Base-by-base conservation (phyloP, 2,113 vertebrate species). In the Syngnathus scovelli region DNA sequence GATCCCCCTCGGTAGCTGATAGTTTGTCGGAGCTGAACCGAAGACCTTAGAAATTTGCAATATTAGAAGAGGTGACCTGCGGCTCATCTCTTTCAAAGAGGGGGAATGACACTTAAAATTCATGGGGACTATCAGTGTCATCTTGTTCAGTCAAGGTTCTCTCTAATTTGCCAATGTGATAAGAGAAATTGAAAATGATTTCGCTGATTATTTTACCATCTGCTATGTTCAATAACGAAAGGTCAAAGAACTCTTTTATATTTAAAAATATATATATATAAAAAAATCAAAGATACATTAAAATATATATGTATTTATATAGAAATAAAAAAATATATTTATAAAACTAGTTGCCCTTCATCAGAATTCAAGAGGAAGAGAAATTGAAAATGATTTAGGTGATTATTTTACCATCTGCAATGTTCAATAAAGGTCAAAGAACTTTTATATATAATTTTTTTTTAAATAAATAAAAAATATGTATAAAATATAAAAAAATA, bases 341-440 rank as follows among this genome's bases (percentile, higher is more conserved):
- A 33, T 33, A 33, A 23, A 23, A 23, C 23, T 23, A 1, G 23
- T 23, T 23, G 23, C 23, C 23, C 23, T 23, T 23, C 23, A 23
- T 23, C 23, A 23, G 23, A 23, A 23, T 23, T 23, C 23, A 23
- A 23, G 23, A 23, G 23, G 1, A 75, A 15, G 68, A 75, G 61
- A 86, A 87, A 87, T 86, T 86, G 75, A 83, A 87, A 87, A 80
- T 85, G 86, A 87, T 84, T 75, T 78, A 38, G 18, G 78, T 74
- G 79, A 89, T 87, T 83, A 87, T 70, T 37, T 64, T 56, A 77
- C 77, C 80, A 81, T 78, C 82, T 83, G 84, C 75, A 86, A 80
- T 78, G 69, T 79, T 75, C 19, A 6, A 75, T 76, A 71, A 75
- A 38, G 75, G 85, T 85, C 78, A 86, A 89, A 78, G 64, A 43